A percentile compares a stretch with the other conserved stretches of the same genome.
Evolutionary conservation across 1,140 invertebrate genomes (phyloP).

Genomic region (Homalodisca vitripennis): DNA sequence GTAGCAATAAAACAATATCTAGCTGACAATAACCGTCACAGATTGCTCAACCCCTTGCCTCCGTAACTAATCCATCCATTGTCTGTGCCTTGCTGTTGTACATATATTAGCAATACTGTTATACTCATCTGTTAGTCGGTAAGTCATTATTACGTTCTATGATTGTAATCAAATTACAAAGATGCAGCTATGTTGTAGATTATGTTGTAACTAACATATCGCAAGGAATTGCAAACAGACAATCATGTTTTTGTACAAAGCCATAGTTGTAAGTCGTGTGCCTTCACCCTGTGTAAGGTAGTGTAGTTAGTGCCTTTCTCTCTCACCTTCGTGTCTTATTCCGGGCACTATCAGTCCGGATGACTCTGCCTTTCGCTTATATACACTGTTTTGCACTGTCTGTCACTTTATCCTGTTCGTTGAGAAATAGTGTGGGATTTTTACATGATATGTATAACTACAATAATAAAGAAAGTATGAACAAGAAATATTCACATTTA

Average conservation of each 20-base stretch:
- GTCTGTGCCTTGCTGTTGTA: slow-evolving; percentile 2
- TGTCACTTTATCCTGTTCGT: no score
- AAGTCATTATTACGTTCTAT: slow-evolving; percentile 9
- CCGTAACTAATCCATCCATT: slow-evolving; percentile 2
- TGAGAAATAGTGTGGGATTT: no score
- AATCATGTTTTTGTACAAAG: slow-evolving; percentile 22
- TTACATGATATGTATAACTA: no score
- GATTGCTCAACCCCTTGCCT: slow-evolving; percentile 22
- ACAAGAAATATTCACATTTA: no score
- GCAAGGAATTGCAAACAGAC: slow-evolving; percentile 5
- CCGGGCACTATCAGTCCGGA: no score
- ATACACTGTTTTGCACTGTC: no score
- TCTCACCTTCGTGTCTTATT: no score
- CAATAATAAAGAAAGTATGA: no score
- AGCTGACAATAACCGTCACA: neutral
- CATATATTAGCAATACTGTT: neutral
- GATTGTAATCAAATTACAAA: neutral
- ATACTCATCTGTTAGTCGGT: slow-evolving; percentile 3
- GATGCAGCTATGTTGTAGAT: neutral
- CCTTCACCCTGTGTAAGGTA: neutral
- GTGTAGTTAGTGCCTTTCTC: no score
- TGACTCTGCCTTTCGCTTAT: no score
- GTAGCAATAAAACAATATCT: no score
- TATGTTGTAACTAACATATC: slow-evolving; percentile 18
- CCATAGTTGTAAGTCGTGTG: slow-evolving; percentile 1